Evolutionary conservation across 2,888 invertebrate species (phyloP).

Genomic region (Scrobipalpa atriplicella): DNA sequence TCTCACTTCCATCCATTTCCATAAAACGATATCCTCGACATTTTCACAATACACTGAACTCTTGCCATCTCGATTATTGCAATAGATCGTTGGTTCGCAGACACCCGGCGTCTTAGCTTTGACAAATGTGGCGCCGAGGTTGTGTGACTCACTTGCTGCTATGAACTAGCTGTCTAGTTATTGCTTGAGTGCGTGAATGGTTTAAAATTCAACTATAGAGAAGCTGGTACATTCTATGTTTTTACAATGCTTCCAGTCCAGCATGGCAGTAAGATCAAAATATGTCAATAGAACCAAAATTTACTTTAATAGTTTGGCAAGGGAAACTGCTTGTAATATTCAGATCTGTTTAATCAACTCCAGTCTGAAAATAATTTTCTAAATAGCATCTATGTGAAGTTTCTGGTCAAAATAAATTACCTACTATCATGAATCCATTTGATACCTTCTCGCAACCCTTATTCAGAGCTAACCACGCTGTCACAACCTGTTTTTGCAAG

Average conservation of each 20-base stretch:
- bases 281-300: too few species aligned
- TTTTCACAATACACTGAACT: conserved; percentile 24
- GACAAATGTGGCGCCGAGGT: conserved; percentile 58
- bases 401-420: too few species aligned
- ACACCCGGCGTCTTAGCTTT: conserved; percentile 38
- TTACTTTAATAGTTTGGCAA: too few species aligned
- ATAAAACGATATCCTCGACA: conserved; percentile 8
- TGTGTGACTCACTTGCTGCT: conserved; percentile 33
- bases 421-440: background rate
- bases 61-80: conserved; percentile 32
- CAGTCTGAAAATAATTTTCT: too few species aligned
- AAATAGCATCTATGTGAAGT: too few species aligned
- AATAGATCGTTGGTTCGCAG: conserved; percentile 15
- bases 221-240: too few species aligned
- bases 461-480: background rate
- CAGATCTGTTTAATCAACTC: too few species aligned
- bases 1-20: background rate
- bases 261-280: too few species aligned
- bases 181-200: background rate
- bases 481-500: conserved; percentile 5
- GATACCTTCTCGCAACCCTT: background rate
- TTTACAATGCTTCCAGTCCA: too few species aligned
- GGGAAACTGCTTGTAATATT: too few species aligned
- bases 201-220: too few species aligned
- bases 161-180: background rate